A percentile compares a stretch with the other conserved stretches of the same genome.
phyloP scores from a whole-genome alignment of 2,113 vertebrate species.

The Psittacula cyanocephala region DNA sequence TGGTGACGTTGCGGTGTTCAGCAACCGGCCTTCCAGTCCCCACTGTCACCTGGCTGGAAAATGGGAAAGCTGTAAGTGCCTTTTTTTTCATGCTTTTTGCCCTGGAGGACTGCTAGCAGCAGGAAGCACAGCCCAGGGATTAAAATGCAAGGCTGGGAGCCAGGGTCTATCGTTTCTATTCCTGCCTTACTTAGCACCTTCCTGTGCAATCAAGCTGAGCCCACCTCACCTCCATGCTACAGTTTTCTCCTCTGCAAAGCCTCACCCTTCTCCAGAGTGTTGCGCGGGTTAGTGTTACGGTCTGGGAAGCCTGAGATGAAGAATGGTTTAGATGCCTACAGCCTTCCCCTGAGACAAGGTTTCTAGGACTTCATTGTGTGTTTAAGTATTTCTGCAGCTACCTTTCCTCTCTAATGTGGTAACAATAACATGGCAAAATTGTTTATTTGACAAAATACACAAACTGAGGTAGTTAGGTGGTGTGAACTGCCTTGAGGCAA shows the following conservation, averaged over 20 bases:
- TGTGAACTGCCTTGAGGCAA: not conserved
- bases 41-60: conserved; percentile 93
- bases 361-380: not conserved
- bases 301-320: not conserved
- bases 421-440: not conserved
- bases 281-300: not conserved
- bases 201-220: not conserved
- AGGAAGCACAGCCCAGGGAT: not conserved
- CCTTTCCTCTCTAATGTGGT: not conserved
- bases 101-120: not conserved
- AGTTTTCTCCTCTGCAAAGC: not conserved
- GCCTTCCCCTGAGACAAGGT: not conserved
- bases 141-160: not conserved
- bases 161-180: not conserved
- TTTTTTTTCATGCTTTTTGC: not conserved
- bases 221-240: rapidly evolving
- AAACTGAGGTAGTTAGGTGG: not conserved
- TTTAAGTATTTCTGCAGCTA: not conserved
- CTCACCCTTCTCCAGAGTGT: not conserved
- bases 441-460: not conserved
- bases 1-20: conserved; percentile 86
- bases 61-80: conserved; percentile 90
- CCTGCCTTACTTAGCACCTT: not conserved
- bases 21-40: conserved; percentile 92
- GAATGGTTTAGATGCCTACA: not conserved